Conservation (phyloP, 2,888 invertebrate species). For the Harpagoxenus sublaevis region DNA sequence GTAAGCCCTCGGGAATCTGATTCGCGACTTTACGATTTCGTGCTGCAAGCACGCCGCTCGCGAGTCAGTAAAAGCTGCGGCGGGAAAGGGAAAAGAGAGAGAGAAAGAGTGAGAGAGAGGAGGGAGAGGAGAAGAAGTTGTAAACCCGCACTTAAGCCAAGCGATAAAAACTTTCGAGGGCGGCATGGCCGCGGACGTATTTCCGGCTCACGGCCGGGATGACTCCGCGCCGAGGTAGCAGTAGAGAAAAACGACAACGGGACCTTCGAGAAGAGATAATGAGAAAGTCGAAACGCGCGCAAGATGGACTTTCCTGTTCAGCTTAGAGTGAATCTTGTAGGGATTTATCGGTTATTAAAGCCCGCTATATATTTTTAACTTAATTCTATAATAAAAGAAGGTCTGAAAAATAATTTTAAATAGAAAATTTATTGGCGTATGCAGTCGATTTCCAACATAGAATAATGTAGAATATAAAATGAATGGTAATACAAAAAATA, state of each 20-base stretch:
- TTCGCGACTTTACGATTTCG: conserved; percentile 72
- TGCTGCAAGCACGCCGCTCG: conserved; percentile 43
- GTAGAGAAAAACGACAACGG: conserved; percentile 47
- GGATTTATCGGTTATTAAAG: conserved; percentile 44
- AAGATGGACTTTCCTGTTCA: conserved; percentile 30
- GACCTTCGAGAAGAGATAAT: conserved; percentile 64
- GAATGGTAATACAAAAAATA: neutral
- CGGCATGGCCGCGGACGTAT: conserved; percentile 66
- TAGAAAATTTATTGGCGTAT: neutral
- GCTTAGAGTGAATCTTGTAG: conserved; percentile 28
- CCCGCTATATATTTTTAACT: neutral
- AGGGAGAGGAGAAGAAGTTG: conserved; percentile 67
- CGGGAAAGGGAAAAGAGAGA: conserved; percentile 22
- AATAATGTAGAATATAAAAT: neutral
- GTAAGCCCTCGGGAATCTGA: conserved; percentile 66
- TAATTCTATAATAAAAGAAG: neutral
- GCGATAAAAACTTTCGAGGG: conserved; percentile 75
- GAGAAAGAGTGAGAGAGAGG: neutral
- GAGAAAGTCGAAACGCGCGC: conserved; percentile 66
- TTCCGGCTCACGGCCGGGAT: conserved; percentile 68
- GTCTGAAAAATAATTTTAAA: neutral
- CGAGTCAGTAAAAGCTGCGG: conserved; percentile 46
- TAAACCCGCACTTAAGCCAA: conserved; percentile 72
- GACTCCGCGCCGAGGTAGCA: conserved; percentile 54
- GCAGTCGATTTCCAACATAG: neutral